phyloP scores from a whole-genome alignment of 2,113 vertebrate genomes.

The Cryptotis parvus region DNA sequence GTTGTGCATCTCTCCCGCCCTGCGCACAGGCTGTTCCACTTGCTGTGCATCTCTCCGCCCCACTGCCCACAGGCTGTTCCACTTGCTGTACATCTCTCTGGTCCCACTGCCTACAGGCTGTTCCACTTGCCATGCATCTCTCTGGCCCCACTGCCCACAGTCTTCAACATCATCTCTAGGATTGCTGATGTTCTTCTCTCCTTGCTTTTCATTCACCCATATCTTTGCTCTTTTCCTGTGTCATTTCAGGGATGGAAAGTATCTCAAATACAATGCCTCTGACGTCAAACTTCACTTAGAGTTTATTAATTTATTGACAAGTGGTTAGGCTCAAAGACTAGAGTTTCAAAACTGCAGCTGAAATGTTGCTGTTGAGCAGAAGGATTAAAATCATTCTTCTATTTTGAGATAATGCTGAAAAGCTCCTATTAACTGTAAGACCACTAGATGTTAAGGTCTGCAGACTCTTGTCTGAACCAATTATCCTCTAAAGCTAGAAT shows the following conservation, averaged over 20 bases:
- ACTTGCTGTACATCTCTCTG: no score
- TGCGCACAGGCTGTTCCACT: background rate
- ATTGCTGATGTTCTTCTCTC: background rate
- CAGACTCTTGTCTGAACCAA: conserved; percentile 44
- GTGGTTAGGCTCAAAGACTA: conserved; percentile 41
- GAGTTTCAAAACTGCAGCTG: conserved; percentile 43
- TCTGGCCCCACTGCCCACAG: background rate
- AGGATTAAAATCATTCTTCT: background rate
- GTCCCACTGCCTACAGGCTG: background rate
- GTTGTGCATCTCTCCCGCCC: no score
- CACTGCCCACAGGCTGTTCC: no score
- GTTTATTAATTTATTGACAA: conserved; percentile 57
- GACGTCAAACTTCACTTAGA: background rate
- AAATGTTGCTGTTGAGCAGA: conserved; percentile 33
- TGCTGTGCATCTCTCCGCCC: no score
- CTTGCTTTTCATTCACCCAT: background rate
- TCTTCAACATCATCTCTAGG: conserved; percentile 25
- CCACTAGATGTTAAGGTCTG: conserved; percentile 17
- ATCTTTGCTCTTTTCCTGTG: background rate
- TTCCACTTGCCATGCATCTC: no score
- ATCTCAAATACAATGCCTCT: conserved; percentile 2
- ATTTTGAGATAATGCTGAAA: conserved; percentile 57
- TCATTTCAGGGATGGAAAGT: conserved; percentile 32
- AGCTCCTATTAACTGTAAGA: conserved; percentile 42
- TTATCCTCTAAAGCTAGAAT: conserved; percentile 5